phyloP scores from a whole-genome alignment of 2,113 vertebrate genomes.

The Carettochelys insculpta region DNA sequence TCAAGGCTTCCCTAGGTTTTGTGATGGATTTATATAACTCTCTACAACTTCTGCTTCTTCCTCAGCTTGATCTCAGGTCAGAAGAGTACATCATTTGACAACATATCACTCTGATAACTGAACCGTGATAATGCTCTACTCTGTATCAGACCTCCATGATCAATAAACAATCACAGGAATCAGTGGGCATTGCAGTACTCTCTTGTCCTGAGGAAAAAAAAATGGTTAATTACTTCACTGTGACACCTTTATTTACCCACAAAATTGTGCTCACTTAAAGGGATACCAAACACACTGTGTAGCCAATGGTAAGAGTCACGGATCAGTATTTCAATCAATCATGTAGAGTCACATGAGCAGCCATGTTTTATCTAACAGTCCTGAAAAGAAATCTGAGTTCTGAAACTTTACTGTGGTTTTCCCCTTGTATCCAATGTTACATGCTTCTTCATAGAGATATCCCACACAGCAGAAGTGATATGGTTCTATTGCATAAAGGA shows the following conservation, averaged over 20 bases:
- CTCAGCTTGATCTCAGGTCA: neutral
- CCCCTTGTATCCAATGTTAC: neutral
- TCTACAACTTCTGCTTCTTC: constrained; percentile 19
- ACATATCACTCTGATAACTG: neutral
- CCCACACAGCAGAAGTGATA: neutral
- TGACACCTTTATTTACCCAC: constrained; percentile 14
- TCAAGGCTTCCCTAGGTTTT: neutral
- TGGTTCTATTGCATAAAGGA: neutral
- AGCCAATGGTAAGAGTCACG: neutral
- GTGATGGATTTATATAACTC: neutral
- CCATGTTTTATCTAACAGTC: neutral
- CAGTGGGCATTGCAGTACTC: constrained; percentile 12
- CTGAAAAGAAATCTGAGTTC: neutral
- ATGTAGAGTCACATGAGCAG: neutral
- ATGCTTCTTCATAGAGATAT: neutral
- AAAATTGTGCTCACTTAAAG: neutral
- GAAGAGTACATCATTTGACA: constrained; percentile 20
- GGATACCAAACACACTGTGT: neutral
- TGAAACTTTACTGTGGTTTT: neutral
- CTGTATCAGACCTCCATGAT: constrained; percentile 12
- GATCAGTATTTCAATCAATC: neutral
- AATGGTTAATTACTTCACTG: constrained; percentile 2
- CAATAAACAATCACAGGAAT: constrained; percentile 46
- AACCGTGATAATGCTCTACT: neutral
- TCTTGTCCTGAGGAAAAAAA: constrained; percentile 40